Conservation (phyloP, 2,113 vertebrate genomes). For the Siniperca chuatsi region DNA sequence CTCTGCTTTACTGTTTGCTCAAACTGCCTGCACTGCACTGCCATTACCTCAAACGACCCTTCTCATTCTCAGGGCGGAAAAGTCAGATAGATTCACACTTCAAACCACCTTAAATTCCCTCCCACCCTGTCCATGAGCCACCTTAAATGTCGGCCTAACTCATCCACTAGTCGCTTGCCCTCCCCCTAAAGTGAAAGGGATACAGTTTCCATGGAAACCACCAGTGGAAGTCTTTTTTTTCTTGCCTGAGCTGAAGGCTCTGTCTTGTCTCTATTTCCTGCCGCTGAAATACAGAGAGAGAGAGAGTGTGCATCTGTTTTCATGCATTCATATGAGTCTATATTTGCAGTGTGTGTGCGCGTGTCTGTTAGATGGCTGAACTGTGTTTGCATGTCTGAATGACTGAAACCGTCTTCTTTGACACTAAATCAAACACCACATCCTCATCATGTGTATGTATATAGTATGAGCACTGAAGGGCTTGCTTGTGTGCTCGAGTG, state of each 20-base stretch:
- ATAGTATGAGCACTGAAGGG: slow-evolving; percentile 9
- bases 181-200: slow-evolving; percentile 74
- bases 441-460: slow-evolving; percentile 19
- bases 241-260: slow-evolving; percentile 70
- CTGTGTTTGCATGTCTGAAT: slow-evolving; percentile 22
- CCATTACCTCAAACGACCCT: slow-evolving; percentile 58
- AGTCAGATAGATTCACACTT: slow-evolving; percentile 55
- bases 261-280: slow-evolving; percentile 77
- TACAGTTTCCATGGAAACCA: slow-evolving; percentile 87
- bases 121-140: slow-evolving; percentile 54
- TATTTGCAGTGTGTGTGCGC: not conserved
- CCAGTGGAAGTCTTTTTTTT: slow-evolving; percentile 80
- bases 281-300: slow-evolving; percentile 53
- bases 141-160: slow-evolving; percentile 76
- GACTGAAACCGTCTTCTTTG: slow-evolving; percentile 11
- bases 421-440: slow-evolving; percentile 30
- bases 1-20: slow-evolving; percentile 46
- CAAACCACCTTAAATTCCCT: slow-evolving; percentile 77
- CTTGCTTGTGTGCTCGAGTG: slow-evolving; percentile 12
- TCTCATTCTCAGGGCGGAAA: slow-evolving; percentile 20
- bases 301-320: slow-evolving; percentile 9
- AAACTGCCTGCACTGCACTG: not conserved
- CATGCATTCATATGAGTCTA: too few relatives aligned
- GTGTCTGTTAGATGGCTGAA: slow-evolving; percentile 29
- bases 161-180: slow-evolving; percentile 70